phyloP scores from a whole-genome alignment of 2,888 invertebrate genomes.

The Aricia artaxerxes region DNA sequence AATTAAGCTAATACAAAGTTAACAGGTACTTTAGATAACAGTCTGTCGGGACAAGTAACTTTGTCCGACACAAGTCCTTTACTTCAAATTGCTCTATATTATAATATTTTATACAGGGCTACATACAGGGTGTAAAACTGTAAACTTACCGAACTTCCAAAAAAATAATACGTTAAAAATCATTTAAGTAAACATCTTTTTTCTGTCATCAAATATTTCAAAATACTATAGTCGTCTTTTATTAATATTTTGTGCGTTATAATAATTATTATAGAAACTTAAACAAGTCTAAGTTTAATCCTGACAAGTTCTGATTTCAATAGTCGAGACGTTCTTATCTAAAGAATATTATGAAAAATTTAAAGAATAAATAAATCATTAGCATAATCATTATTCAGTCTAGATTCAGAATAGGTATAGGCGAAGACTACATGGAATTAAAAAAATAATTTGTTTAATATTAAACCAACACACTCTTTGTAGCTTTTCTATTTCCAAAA shows the following conservation, averaged over 20 bases:
- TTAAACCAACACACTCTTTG: too few species aligned
- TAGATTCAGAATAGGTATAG: neutral
- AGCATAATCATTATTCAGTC: neutral
- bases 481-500: neutral
- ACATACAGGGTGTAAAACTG: neutral
- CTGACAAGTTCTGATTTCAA: neutral
- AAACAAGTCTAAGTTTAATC: neutral
- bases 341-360: neutral
- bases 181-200: neutral
- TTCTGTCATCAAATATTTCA: neutral
- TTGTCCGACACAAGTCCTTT: neutral
- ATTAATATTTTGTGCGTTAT: neutral
- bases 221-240: neutral
- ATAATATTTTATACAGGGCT: neutral
- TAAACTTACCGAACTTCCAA: neutral
- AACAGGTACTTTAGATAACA: conserved; percentile 28
- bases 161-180: neutral
- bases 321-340: neutral
- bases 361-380: neutral
- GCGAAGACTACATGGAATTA: neutral
- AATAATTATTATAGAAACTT: neutral
- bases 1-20: conserved; percentile 30
- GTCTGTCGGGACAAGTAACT: conserved; percentile 1
- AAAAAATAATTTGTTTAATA: neutral
- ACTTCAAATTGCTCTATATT: neutral